Conservation (phyloP, 30 jellyfish, hydroid and myxozoan genomes). For the Chrysaora quinquecirrha region DNA sequence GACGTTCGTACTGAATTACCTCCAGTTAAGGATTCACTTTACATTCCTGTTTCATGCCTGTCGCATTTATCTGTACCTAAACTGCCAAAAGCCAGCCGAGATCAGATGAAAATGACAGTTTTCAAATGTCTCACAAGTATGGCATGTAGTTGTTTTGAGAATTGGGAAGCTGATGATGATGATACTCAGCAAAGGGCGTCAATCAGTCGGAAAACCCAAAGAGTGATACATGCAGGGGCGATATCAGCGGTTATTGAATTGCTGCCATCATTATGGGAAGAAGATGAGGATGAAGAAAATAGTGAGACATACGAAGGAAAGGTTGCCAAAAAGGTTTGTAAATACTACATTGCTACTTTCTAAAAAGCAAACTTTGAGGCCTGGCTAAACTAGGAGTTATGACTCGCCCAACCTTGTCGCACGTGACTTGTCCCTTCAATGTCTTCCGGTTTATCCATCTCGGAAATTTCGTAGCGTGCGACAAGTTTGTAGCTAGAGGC, state of each 20-base stretch:
- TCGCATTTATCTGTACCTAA: constrained; percentile 48
- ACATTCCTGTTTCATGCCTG: constrained; percentile 35
- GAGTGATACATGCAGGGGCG: constrained; percentile 89
- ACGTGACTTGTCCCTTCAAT: no score
- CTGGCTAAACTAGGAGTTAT: no score
- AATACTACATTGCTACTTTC: no score
- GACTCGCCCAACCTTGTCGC: no score
- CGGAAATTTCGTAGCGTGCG: no score
- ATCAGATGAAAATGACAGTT: constrained; percentile 76
- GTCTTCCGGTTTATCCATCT: no score
- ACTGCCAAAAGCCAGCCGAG: constrained; percentile 44
- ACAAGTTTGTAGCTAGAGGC: no score
- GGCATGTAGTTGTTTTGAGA: constrained; percentile 89
- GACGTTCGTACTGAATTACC: constrained; percentile 62
- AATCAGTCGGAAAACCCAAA: constrained; percentile 37
- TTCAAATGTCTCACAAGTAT: constrained; percentile 76
- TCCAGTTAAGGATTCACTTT: constrained; percentile 8
- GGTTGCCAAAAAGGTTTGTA: constrained; percentile 22
- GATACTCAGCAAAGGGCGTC: constrained; percentile 29
- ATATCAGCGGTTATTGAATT: constrained; percentile 83
- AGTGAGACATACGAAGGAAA: neutral
- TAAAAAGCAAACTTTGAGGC: no score
- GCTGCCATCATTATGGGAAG: constrained; percentile 82
- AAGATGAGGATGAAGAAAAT: constrained; percentile 14
- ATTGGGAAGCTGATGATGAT: constrained; percentile 68